Conservation (phyloP, 2,797 vertebrate species). For the Chiroxiphia lanceolata region DNA sequence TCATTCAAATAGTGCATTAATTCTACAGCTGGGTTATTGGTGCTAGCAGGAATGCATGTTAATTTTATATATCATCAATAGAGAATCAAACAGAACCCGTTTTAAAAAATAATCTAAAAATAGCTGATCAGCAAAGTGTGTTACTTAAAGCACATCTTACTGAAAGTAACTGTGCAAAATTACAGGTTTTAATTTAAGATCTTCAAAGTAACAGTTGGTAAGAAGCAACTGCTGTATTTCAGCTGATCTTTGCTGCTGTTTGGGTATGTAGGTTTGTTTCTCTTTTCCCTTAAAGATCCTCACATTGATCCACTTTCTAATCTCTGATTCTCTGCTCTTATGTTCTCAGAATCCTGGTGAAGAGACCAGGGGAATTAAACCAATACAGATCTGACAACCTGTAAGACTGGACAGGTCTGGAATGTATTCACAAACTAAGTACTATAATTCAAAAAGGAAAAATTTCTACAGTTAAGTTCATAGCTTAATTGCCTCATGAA, state of each 20-base stretch:
- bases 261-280: neutral
- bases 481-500: neutral
- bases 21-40: neutral
- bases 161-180: neutral
- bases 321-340: neutral
- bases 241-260: slow-evolving; percentile 23
- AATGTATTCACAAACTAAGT: neutral
- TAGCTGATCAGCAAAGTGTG: slow-evolving; percentile 23
- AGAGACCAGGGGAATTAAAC: neutral
- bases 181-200: neutral
- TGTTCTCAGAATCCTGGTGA: neutral
- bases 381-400: neutral
- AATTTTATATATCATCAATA: neutral
- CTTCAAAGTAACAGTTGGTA: slow-evolving; percentile 2
- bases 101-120: neutral
- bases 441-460: neutral
- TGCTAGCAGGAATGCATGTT: neutral
- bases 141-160: neutral
- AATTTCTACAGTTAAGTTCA: neutral
- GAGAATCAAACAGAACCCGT: neutral
- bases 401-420: neutral
- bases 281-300: neutral
- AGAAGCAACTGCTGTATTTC: slow-evolving; percentile 24
- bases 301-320: neutral
- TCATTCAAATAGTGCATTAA: neutral